These are phyloP conservation scores for Ceyx melanurus DNA, from an alignment of 2,113 vertebrate genomes.

Conservation along the genomic window DNA sequence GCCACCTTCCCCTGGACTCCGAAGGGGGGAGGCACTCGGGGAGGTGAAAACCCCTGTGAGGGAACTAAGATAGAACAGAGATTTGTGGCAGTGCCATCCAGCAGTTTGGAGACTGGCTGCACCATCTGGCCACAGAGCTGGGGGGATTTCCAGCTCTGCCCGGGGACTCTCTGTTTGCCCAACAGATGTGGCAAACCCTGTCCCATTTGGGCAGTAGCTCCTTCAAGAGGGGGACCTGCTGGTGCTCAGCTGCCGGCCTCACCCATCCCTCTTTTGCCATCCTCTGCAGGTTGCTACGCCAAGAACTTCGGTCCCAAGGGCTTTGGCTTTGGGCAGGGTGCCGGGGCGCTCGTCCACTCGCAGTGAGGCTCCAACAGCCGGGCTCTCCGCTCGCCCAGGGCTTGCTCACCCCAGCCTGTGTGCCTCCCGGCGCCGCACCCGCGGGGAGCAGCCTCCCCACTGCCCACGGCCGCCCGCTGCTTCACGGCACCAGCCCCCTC, in stretches of 20 bases:
- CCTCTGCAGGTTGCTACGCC: slow-evolving; percentile 86
- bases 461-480: not conserved
- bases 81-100: not conserved
- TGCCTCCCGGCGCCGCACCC: not conserved
- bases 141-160: not conserved
- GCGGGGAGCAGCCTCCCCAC: not conserved
- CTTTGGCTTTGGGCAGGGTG: slow-evolving; percentile 91
- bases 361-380: slow-evolving; percentile 68
- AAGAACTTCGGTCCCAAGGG: slow-evolving; percentile 96
- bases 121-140: not conserved
- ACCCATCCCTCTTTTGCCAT: not conserved
- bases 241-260: not conserved
- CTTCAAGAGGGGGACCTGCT: rapidly evolving
- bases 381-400: not conserved
- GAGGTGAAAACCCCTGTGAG: not conserved
- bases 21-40: not conserved
- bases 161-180: not conserved
- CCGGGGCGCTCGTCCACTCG: slow-evolving; percentile 87
- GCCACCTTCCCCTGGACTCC: not conserved
- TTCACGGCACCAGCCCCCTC: not conserved
- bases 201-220: not conserved
- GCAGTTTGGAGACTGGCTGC: not conserved
- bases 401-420: not conserved
- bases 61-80: not conserved
- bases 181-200: not conserved